Base-by-base conservation (phyloP, 2,888 invertebrate species). In the Elmis aenea region DNA sequence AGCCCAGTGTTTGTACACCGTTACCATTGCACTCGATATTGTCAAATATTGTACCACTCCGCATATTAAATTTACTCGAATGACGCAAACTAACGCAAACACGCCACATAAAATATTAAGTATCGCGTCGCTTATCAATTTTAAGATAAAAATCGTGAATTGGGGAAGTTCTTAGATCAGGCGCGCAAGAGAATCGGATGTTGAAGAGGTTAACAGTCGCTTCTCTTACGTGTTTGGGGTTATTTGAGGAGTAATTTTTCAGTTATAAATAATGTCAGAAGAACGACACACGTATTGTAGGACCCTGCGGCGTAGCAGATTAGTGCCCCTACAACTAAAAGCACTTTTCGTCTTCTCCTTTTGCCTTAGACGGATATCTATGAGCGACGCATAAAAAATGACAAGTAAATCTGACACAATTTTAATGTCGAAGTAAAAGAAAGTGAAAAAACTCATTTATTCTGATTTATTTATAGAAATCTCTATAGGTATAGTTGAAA, bases 1-100 rank as follows among this genome's bases (percentile, higher is more conserved):
- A 51, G 34, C 52, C 55, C 46, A n/a, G 45, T 55, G 52, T 56
- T 55, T 58, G 49, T 34, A 45, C 45, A 51, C 33, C 41, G 47
- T 48, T 53, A 51, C 46, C 46, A 43, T 46, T 41, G 29, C 42
- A 46, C 36, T 39, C 37, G 33, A 41, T 44, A 47, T 45, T 52
- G 48, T 49, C 52, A 49, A 49, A 52, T n/a, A n/a, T n/a, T n/a
- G 51, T 53, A 55, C 50, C 51, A 50, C 49, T 44, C 41, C 33
- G 38, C 22, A 42, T 42, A 42, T 42, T 38, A 42, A 37, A 33
- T 46, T 32, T 35, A 28, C 31, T 12, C n/a, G n/a, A n/a, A n/a
- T n/a, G n/a, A n/a, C n/a, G n/a, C n/a, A n/a, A n/a, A n/a, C n/a
- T n/a, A n/a, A n/a, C n/a, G n/a, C n/a, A n/a, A n/a, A n/a, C n/a